Evolutionary conservation across 2,888 invertebrate genomes (phyloP).

Genomic region (Sinotaia quadrata): DNA sequence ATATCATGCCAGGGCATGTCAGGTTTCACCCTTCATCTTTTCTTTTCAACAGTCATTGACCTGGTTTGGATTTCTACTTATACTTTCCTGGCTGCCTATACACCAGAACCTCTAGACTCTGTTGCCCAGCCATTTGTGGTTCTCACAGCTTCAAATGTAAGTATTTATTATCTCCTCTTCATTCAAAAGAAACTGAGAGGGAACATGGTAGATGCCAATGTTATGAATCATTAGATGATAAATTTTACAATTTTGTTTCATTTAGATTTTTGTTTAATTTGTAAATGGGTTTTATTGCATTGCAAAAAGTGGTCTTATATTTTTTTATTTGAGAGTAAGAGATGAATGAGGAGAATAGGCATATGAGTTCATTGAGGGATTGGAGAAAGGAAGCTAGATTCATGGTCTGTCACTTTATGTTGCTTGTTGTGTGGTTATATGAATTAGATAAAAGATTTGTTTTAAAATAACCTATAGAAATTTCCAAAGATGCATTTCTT

Average conservation of each 20-base stretch:
- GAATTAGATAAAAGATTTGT: no score
- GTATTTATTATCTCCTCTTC: constrained; percentile 31
- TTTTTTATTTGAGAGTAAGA: neutral
- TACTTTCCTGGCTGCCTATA: constrained; percentile 87
- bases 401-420: no score
- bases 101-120: constrained; percentile 54
- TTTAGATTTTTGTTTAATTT: neutral
- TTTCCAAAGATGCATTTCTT: no score
- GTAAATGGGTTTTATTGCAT: no score
- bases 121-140: constrained; percentile 61
- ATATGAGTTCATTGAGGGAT: neutral
- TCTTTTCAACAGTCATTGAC: constrained; percentile 61
- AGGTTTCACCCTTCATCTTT: no score
- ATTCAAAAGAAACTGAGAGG: neutral
- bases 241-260: neutral
- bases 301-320: neutral
- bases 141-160: constrained; percentile 62
- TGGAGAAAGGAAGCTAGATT: no score
- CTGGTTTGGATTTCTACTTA: constrained; percentile 69
- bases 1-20: no score
- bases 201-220: no score
- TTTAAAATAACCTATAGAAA: no score
- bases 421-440: no score
- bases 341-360: neutral
- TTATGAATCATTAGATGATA: neutral